Conservation (phyloP, 2,888 invertebrate genomes). For the Rotaria socialis region DNA sequence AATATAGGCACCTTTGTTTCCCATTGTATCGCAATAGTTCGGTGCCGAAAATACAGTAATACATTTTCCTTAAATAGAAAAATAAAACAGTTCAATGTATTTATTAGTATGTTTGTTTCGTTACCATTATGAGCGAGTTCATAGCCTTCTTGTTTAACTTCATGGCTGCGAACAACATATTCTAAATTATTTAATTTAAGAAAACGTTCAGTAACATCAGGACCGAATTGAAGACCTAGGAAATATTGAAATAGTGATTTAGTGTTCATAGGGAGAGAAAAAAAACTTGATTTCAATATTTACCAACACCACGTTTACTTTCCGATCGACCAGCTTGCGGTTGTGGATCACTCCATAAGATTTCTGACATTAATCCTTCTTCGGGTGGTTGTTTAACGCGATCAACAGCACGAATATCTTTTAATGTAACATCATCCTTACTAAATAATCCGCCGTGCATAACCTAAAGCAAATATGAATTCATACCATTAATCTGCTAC, state of each 20-base stretch:
- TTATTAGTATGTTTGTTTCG: not conserved
- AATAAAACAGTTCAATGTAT: not conserved
- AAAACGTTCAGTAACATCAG: constrained; percentile 82
- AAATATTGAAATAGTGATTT: not conserved
- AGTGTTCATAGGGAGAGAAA: not conserved
- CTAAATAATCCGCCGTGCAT: constrained; percentile 98
- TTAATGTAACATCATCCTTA: constrained; percentile 83
- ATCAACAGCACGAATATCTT: constrained; percentile 80
- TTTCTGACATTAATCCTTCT: constrained; percentile 90
- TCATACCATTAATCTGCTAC: too few species aligned
- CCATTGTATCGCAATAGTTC: constrained; percentile 99
- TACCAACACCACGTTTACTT: constrained; percentile 93
- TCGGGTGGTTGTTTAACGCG: constrained; percentile 94
- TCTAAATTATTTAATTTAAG: constrained; percentile 76
- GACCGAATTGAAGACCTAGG: constrained; percentile 61
- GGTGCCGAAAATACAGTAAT: constrained; percentile 99
- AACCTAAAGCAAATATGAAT: not conserved
- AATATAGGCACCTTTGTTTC: constrained; percentile 95
- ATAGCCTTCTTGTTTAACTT: constrained; percentile 75
- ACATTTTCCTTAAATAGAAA: constrained; percentile 66
- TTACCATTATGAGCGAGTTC: constrained; percentile 82
- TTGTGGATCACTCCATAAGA: constrained; percentile 97
- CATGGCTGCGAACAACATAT: constrained; percentile 91
- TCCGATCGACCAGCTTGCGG: constrained; percentile 79
- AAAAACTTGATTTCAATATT: constrained; percentile 69